Percentiles rank a stretch among this genome's conserved stretches.
phyloP scores from a whole-genome alignment of 2,888 invertebrate genomes.

The Trichogramma evanescens region DNA sequence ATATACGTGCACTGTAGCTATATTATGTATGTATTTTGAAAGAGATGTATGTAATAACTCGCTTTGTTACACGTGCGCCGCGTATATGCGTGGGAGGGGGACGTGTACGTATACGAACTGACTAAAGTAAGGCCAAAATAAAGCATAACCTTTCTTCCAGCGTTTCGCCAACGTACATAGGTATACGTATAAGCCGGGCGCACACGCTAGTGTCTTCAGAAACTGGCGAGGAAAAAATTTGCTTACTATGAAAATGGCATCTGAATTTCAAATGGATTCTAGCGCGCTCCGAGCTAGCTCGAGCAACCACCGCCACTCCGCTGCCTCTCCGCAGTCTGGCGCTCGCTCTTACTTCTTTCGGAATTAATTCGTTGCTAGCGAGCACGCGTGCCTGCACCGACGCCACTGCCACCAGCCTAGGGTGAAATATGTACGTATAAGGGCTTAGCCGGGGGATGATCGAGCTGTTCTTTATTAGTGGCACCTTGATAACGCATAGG shows the following conservation, averaged over 20 bases:
- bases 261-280: constrained; percentile 22
- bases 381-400: too few relatives aligned
- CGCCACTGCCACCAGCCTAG: too few relatives aligned
- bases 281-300: too few relatives aligned
- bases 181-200: not conserved
- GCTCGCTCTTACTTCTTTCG: not conserved
- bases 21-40: too few relatives aligned
- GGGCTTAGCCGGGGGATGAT: not conserved
- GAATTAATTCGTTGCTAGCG: constrained; percentile 16
- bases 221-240: constrained; percentile 21
- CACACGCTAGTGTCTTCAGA: not conserved
- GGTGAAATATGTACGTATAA: too few relatives aligned
- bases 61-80: constrained; percentile 11
- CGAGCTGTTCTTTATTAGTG: constrained; percentile 7
- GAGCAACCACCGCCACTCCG: too few relatives aligned
- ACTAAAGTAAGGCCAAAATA: constrained; percentile 32
- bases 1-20: too few relatives aligned
- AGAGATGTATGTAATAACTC: constrained; percentile 16
- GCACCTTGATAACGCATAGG: constrained; percentile 1
- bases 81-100: constrained; percentile 7
- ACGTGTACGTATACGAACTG: too few relatives aligned
- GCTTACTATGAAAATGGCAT: constrained; percentile 24
- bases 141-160: constrained; percentile 33
- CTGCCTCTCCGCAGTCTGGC: too few relatives aligned
- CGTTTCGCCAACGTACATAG: not conserved